These are phyloP conservation scores for Papilio protenor DNA, from an alignment of 2,888 invertebrate species.

Conservation along the genomic window DNA sequence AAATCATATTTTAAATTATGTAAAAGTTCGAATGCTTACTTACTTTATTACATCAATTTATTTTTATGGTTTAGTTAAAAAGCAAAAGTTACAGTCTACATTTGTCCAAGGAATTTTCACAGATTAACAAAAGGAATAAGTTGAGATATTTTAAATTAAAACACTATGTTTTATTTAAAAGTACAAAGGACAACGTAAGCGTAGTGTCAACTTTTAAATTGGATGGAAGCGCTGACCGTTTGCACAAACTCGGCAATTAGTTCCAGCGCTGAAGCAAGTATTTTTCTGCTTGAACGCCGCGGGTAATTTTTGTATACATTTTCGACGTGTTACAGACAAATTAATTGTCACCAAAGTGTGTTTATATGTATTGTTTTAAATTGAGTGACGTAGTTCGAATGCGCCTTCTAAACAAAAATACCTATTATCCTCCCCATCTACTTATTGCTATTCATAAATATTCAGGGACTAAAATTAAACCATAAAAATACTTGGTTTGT, in stretches of 20 bases:
- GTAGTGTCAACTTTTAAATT: conserved; percentile 53
- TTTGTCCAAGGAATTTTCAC: not conserved
- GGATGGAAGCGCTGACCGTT: conserved; percentile 52
- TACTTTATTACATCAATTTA: no score
- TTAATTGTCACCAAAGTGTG: not conserved
- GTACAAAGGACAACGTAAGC: conserved; percentile 46
- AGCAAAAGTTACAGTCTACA: not conserved
- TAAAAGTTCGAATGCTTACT: no score
- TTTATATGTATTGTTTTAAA: not conserved
- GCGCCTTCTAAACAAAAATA: not conserved
- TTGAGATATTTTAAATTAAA: conserved; percentile 36
- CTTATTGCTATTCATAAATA: not conserved
- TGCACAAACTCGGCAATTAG: conserved; percentile 52
- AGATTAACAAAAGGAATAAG: conserved; percentile 2
- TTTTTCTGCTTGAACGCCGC: conserved; percentile 32
- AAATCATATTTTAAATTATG: no score
- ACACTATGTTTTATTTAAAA: conserved; percentile 39
- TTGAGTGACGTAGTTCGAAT: not conserved
- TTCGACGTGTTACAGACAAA: conserved; percentile 28
- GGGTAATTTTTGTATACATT: conserved; percentile 42
- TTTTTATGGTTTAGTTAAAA: no score
- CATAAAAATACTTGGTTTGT: not conserved
- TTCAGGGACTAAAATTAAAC: conserved; percentile 4
- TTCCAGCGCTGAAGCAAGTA: conserved; percentile 48
- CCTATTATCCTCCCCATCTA: not conserved